A percentile compares a stretch with the other conserved stretches of the same genome.
phyloP scores from a whole-genome alignment of 1,140 invertebrate genomes.

The Caligus rogercresseyi region DNA sequence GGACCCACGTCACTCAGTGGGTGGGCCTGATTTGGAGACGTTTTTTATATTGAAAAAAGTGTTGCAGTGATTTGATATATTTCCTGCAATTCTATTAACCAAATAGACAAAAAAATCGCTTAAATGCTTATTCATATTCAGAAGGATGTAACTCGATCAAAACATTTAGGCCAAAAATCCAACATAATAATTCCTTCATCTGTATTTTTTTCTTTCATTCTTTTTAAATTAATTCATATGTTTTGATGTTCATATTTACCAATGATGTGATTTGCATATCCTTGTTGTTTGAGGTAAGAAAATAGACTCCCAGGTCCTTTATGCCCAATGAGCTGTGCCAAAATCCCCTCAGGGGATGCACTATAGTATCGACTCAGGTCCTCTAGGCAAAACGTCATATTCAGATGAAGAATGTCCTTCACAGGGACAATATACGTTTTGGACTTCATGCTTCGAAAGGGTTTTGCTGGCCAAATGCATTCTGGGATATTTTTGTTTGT shows the following conservation, averaged over 20 bases:
- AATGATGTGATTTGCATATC: conserved; percentile 3
- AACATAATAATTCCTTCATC: conserved; percentile 67
- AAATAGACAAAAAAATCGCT: too few relatives aligned
- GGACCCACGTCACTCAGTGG: too few relatives aligned
- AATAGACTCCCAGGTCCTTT: conserved; percentile 85
- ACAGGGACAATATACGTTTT: conserved; percentile 57
- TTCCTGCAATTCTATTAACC: too few relatives aligned
- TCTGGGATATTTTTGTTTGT: conserved; percentile 53
- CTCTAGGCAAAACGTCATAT: conserved; percentile 70
- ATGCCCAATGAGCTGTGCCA: conserved; percentile 56
- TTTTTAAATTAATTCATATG: background rate
- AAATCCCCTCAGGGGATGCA: conserved; percentile 33
- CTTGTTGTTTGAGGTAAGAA: conserved; percentile 50
- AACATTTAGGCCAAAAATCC: conserved; percentile 55
- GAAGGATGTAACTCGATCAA: too few relatives aligned
- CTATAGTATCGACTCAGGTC: conserved; percentile 64
- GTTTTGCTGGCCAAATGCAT: conserved; percentile 58
- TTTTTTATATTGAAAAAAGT: too few relatives aligned
- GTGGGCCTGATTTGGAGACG: too few relatives aligned
- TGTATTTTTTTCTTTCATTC: background rate
- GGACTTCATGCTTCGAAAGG: conserved; percentile 42
- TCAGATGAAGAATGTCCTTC: conserved; percentile 72
- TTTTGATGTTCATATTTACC: background rate
- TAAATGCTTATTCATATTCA: too few relatives aligned
- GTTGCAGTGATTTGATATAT: too few relatives aligned